Conservation (phyloP, 2,797 vertebrate genomes). For the Botia almorhae region DNA sequence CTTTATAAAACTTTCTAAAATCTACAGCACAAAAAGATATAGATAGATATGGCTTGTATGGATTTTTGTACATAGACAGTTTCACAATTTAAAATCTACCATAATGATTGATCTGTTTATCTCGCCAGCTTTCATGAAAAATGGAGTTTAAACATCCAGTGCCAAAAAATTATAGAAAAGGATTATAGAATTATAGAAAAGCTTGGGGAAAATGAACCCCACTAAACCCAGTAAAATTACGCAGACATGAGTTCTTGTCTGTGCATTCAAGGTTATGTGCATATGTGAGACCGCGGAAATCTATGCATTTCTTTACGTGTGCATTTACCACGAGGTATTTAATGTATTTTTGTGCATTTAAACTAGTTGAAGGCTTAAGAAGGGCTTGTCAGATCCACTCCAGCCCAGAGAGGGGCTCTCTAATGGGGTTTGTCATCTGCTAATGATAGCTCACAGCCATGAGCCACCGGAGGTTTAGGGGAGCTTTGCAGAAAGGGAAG, state of each 20-base stretch:
- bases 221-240: not conserved
- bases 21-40: not conserved
- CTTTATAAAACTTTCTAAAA: not conserved
- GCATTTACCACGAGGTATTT: constrained; percentile 21
- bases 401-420: constrained; percentile 42
- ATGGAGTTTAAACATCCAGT: not conserved
- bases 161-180: not conserved
- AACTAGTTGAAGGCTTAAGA: constrained; percentile 56
- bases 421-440: constrained; percentile 70
- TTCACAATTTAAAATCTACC: not conserved
- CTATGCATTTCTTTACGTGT: constrained; percentile 29
- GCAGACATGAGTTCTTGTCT: not conserved
- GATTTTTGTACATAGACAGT: not conserved
- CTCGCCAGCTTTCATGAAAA: not conserved
- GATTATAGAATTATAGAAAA: not conserved
- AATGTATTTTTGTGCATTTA: constrained; percentile 45
- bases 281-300: not conserved
- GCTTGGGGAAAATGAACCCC: not conserved
- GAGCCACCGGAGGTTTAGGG: constrained; percentile 54
- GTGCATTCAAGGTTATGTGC: constrained; percentile 10
- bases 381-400: constrained; percentile 63
- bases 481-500: constrained; percentile 38
- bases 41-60: not conserved
- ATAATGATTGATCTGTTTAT: constrained; percentile 2
- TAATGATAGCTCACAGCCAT: constrained; percentile 65